Conservation (phyloP, 2,113 vertebrate genomes). For the Aramus guarauna region DNA sequence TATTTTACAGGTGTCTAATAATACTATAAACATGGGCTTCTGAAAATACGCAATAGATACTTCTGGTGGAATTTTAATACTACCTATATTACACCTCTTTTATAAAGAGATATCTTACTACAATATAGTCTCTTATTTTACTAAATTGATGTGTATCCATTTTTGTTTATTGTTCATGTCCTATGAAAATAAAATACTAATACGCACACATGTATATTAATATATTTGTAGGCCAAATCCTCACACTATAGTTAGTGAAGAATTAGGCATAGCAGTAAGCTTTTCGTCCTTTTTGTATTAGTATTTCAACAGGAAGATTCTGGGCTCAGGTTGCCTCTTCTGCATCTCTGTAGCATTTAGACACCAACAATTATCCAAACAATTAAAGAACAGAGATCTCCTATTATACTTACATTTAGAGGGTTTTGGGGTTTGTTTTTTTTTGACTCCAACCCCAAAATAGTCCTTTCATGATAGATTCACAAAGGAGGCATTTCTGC, state of each 20-base stretch:
- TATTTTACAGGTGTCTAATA: not conserved
- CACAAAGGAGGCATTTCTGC: not conserved
- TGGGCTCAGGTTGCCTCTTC: fast-evolving
- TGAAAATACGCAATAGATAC: not conserved
- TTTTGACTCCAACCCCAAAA: not conserved
- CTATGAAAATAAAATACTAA: not conserved
- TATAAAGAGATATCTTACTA: not conserved
- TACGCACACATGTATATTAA: not conserved
- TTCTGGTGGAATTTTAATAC: not conserved
- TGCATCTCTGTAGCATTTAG: not conserved
- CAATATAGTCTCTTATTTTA: not conserved
- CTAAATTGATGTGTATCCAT: not conserved
- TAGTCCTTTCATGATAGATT: not conserved
- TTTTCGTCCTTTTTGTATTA: not conserved
- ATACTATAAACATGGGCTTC: not conserved
- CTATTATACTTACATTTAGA: not conserved
- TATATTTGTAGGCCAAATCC: not conserved
- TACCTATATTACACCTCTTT: not conserved
- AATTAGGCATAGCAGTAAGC: not conserved
- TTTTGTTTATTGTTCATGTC: not conserved
- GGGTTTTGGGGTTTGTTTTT: not conserved
- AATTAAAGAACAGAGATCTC: not conserved
- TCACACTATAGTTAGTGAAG: not conserved
- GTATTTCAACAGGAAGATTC: not conserved
- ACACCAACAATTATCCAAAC: not conserved